These are phyloP conservation scores for Acleris sparsana DNA, from an alignment of 2,888 invertebrate species.

Conservation along the genomic window DNA sequence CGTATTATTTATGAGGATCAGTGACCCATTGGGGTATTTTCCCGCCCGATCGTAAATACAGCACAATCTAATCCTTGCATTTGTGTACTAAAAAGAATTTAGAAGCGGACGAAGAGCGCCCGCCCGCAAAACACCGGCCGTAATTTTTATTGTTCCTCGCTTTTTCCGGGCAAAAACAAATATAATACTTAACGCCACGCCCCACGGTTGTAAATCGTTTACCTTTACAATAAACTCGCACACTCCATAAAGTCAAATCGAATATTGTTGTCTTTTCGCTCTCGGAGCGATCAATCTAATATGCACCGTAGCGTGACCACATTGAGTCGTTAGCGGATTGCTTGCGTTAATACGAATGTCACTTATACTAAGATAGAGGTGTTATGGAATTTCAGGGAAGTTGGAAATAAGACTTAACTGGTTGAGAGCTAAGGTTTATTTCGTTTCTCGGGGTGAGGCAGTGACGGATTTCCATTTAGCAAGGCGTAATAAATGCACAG, in stretches of 20 bases:
- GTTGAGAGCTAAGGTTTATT: slow-evolving; percentile 52
- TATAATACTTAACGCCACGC: slow-evolving; percentile 64
- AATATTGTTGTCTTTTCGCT: slow-evolving; percentile 73
- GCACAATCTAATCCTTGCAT: slow-evolving; percentile 44
- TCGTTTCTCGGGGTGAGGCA: slow-evolving; percentile 45
- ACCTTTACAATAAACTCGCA: slow-evolving; percentile 51
- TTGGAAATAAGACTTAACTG: slow-evolving; percentile 58
- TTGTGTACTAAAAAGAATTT: slow-evolving; percentile 67
- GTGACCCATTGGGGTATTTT: slow-evolving; percentile 24
- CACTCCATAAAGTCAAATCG: slow-evolving; percentile 65
- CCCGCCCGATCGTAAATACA: slow-evolving; percentile 28
- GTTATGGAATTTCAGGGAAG: slow-evolving; percentile 46
- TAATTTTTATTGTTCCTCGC: slow-evolving; percentile 75
- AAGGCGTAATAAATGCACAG: slow-evolving; percentile 54
- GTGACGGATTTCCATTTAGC: slow-evolving; percentile 65
- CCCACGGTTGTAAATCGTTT: slow-evolving; percentile 62
- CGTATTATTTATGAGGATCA: slow-evolving; percentile 30
- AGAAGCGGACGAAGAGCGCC: slow-evolving; percentile 69
- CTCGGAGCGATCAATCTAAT: slow-evolving; percentile 59
- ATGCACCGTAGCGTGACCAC: slow-evolving; percentile 69
- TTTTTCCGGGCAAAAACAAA: slow-evolving; percentile 53
- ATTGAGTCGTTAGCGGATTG: slow-evolving; percentile 71
- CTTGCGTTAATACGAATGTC: slow-evolving; percentile 62
- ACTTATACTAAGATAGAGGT: slow-evolving; percentile 60
- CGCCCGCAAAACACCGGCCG: slow-evolving; percentile 69